Percentiles rank a stretch among this genome's conserved stretches.
Evolutionary conservation across 2,113 vertebrate species (phyloP).

Genomic region (western clawed frog (Xenopus tropicalis)): DNA sequence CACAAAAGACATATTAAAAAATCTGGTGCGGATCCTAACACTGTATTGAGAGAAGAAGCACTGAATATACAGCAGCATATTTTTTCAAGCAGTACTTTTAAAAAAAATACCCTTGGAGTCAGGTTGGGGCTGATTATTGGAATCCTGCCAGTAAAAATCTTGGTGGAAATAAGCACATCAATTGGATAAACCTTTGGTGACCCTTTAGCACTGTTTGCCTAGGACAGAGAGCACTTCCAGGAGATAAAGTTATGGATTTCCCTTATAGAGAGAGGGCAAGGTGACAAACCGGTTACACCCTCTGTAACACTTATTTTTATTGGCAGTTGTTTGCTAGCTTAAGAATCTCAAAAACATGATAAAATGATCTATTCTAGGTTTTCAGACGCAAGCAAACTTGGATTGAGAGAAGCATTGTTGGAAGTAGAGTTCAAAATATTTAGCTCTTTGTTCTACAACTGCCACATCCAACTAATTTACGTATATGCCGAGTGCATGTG

Average conservation of each 20-base stretch:
- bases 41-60: background rate
- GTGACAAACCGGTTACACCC: conserved; percentile 59
- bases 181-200: conserved; percentile 57
- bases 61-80: conserved; percentile 32
- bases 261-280: conserved; percentile 52
- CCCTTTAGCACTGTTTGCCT: conserved; percentile 56
- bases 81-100: conserved; percentile 57
- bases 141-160: conserved; percentile 62
- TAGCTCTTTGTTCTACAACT: too few species aligned
- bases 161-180: conserved; percentile 59
- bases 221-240: conserved; percentile 35
- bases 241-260: conserved; percentile 61
- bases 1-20: too few species aligned
- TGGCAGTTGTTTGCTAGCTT: conserved; percentile 51
- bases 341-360: conserved; percentile 51
- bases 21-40: too few species aligned
- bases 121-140: conserved; percentile 60
- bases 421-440: conserved; percentile 42
- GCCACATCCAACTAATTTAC: too few species aligned
- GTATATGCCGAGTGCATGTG: too few species aligned
- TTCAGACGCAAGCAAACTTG: conserved; percentile 8
- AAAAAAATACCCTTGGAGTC: conserved; percentile 51
- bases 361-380: conserved; percentile 14
- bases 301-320: conserved; percentile 68
- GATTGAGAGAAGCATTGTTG: conserved; percentile 53